Conservation (phyloP, 1,140 invertebrate genomes). For the Ceratitis capitata region DNA sequence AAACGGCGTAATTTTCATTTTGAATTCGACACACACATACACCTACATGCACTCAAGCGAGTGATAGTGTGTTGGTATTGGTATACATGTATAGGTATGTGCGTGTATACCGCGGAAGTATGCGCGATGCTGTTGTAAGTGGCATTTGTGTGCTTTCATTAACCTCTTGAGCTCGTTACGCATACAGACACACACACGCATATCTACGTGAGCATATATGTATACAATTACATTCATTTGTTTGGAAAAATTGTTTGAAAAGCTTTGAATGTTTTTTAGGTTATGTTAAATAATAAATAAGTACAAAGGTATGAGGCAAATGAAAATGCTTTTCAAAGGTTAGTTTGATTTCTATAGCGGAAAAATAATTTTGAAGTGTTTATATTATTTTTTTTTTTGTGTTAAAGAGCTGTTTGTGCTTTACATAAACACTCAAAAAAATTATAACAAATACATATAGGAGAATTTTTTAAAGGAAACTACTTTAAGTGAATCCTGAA, state of each 20-base stretch:
- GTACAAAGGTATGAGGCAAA: not conserved
- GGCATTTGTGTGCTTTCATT: slow-evolving; percentile 19
- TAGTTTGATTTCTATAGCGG: not conserved
- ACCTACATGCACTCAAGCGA: no score
- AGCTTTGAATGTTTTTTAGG: not conserved
- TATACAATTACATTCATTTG: slow-evolving; percentile 32
- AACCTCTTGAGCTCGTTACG: slow-evolving; percentile 15
- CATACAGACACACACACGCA: not conserved
- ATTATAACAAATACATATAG: no score
- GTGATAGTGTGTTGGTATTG: not conserved
- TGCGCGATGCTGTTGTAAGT: not conserved
- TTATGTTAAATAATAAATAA: not conserved
- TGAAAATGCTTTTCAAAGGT: not conserved
- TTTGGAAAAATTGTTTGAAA: not conserved
- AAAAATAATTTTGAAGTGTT: not conserved
- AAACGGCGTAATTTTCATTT: not conserved
- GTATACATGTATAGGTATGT: not conserved
- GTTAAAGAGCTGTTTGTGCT: no score
- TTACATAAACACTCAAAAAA: no score
- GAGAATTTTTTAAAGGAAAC: no score
- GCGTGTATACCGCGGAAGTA: not conserved
- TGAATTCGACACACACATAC: not conserved
- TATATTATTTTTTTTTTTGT: not conserved
- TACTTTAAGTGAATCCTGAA: no score
- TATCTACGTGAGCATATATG: not conserved